Evolutionary conservation across 2,797 vertebrate species (phyloP).

Genomic region (Sebastes nivosus): DNA sequence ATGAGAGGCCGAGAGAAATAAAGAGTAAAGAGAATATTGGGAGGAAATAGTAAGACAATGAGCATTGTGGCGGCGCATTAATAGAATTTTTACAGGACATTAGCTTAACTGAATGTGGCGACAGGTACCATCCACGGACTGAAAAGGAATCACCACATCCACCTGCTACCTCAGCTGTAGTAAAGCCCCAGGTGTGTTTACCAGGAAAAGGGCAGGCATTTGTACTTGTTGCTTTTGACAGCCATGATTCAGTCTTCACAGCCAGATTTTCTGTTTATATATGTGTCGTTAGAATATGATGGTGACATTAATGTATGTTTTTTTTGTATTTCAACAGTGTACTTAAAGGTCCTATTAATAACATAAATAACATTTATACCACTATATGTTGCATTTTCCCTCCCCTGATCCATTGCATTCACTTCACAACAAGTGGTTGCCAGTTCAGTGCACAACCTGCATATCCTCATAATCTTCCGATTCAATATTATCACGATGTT

Average conservation of each 20-base stretch:
- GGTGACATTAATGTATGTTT: not conserved
- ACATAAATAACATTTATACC: too few relatives aligned
- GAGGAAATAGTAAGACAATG: slow-evolving; percentile 30
- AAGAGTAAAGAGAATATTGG: slow-evolving; percentile 35
- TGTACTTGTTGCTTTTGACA: not conserved
- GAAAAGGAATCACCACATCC: slow-evolving; percentile 42
- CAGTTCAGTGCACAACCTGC: too few relatives aligned
- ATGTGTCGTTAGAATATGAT: not conserved
- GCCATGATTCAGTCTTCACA: not conserved
- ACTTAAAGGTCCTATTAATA: not conserved
- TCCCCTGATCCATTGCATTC: too few relatives aligned
- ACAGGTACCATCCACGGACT: slow-evolving; percentile 31
- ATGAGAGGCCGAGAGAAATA: slow-evolving; percentile 19
- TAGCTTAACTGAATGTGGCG: slow-evolving; percentile 52
- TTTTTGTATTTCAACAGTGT: not conserved
- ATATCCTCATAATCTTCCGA: too few relatives aligned
- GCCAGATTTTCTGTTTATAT: not conserved
- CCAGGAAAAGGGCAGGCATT: not conserved
- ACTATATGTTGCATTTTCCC: too few relatives aligned
- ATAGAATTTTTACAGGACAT: slow-evolving; percentile 66
- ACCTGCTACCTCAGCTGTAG: slow-evolving; percentile 1
- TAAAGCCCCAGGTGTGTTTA: not conserved
- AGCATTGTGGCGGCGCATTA: slow-evolving; percentile 35
- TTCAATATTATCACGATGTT: too few relatives aligned
- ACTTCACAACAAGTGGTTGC: too few relatives aligned